A percentile compares a stretch with the other conserved stretches of the same genome.
Conservation (phyloP, 30 jellyfish, hydroid and myxozoan species). For the Catostylus mosaicus region DNA sequence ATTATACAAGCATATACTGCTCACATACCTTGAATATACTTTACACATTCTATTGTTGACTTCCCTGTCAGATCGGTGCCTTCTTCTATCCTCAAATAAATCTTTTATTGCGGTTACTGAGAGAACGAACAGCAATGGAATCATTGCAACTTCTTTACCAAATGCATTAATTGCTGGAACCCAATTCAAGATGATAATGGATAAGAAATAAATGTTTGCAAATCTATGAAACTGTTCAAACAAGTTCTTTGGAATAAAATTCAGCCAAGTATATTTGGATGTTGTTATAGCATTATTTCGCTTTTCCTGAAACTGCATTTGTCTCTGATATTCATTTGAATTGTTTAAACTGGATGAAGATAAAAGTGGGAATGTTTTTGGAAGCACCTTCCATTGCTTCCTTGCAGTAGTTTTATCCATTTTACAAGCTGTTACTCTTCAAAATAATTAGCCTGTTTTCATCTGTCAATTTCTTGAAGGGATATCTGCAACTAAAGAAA, state of each 20-base stretch:
- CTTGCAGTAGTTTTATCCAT: slow-evolving; percentile 25
- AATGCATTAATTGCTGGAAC: slow-evolving; percentile 95
- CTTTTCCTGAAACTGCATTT: slow-evolving; percentile 32
- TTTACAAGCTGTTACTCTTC: not conserved
- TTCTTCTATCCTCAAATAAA: slow-evolving; percentile 87
- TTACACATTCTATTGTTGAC: slow-evolving; percentile 68
- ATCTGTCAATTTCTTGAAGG: not conserved
- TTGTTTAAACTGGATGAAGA: not conserved
- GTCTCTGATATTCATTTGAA: slow-evolving; percentile 26
- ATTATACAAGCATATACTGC: no score
- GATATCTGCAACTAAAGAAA: not conserved
- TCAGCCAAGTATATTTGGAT: slow-evolving; percentile 85
- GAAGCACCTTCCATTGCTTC: slow-evolving; percentile 59
- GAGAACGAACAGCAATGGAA: slow-evolving; percentile 89
- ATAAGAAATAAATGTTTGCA: slow-evolving; percentile 87
- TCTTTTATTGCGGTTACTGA: slow-evolving; percentile 98
- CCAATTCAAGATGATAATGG: slow-evolving; percentile 88
- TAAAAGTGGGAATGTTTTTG: slow-evolving; percentile 30
- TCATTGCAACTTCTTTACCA: slow-evolving; percentile 99
- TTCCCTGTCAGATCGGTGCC: slow-evolving; percentile 82
- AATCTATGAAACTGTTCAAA: slow-evolving; percentile 97
- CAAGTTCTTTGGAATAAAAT: slow-evolving; percentile 89
- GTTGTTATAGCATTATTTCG: slow-evolving; percentile 79
- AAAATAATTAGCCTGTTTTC: not conserved
- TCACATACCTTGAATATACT: slow-evolving; percentile 87